These are phyloP conservation scores for Condylura cristata DNA, from an alignment of 2,113 vertebrate genomes.

Conservation along the genomic window DNA sequence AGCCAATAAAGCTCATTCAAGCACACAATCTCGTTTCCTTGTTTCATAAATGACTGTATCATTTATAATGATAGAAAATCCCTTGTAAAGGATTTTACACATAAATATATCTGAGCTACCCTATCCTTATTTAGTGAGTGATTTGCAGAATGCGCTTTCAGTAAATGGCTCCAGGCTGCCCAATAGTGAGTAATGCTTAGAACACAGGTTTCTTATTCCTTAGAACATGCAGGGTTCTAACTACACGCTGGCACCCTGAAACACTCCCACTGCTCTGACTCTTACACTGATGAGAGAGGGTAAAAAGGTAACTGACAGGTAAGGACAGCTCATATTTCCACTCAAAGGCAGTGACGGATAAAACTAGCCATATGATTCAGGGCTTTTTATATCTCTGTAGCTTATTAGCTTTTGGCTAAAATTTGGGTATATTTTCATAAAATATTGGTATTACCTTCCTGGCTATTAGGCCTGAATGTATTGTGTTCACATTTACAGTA, in stretches of 20 bases:
- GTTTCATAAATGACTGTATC: neutral
- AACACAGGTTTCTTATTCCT: neutral
- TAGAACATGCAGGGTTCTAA: neutral
- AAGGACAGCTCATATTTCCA: neutral
- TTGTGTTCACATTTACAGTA: neutral
- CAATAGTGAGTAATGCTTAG: neutral
- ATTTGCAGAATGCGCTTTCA: neutral
- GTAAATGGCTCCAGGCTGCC: neutral
- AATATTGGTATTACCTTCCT: neutral
- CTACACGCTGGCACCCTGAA: neutral
- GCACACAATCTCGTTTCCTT: neutral
- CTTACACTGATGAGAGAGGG: conserved; percentile 1
- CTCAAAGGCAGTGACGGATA: conserved; percentile 27
- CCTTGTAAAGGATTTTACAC: neutral
- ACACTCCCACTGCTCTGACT: neutral
- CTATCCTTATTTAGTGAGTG: neutral
- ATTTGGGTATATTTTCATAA: conserved; percentile 15
- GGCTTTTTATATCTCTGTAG: neutral
- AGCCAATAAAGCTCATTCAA: neutral
- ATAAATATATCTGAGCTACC: neutral
- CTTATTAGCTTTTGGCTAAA: neutral
- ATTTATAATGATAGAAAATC: neutral
- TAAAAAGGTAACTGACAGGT: conserved; percentile 35
- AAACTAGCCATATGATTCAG: neutral
- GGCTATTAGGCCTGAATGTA: neutral